Evolutionary conservation across 2,113 vertebrate genomes (phyloP).

Genomic region (Ursus arctos): DNA sequence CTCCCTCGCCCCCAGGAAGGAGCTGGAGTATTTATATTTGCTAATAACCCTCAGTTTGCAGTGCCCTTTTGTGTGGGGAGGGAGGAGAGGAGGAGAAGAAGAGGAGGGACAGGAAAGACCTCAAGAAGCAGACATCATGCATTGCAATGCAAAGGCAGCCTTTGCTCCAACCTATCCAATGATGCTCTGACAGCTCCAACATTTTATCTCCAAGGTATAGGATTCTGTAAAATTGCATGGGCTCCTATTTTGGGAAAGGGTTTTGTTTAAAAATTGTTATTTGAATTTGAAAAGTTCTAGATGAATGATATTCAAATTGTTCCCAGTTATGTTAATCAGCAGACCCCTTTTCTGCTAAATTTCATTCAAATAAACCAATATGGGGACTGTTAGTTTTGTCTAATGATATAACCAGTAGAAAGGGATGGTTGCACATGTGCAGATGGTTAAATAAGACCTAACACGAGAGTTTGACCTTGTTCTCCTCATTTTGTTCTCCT

Average conservation of each 20-base stretch:
- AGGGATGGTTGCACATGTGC: not conserved
- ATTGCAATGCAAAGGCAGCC: not conserved
- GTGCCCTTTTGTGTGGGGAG: not conserved
- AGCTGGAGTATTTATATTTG: not conserved
- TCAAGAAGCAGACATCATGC: not conserved
- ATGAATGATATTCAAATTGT: slow-evolving; percentile 23
- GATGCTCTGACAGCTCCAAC: not conserved
- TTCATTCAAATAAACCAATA: not conserved
- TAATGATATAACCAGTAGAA: not conserved
- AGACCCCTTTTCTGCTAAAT: not conserved
- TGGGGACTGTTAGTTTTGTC: not conserved
- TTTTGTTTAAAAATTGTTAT: slow-evolving; percentile 10
- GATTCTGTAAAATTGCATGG: not conserved
- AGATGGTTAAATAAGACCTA: not conserved
- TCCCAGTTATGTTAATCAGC: not conserved
- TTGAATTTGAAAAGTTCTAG: slow-evolving; percentile 34
- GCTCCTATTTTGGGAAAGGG: not conserved
- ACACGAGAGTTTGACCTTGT: not conserved
- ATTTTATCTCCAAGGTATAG: not conserved
- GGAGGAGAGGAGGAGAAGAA: no score
- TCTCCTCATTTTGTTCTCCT: not conserved
- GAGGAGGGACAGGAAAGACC: not conserved
- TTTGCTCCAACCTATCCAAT: not conserved
- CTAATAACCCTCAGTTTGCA: not conserved
- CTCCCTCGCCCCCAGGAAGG: not conserved